A percentile compares a stretch with the other conserved stretches of the same genome.
Evolutionary conservation across 2,113 vertebrate genomes (phyloP).

Genomic region (Hypanus sabinus): DNA sequence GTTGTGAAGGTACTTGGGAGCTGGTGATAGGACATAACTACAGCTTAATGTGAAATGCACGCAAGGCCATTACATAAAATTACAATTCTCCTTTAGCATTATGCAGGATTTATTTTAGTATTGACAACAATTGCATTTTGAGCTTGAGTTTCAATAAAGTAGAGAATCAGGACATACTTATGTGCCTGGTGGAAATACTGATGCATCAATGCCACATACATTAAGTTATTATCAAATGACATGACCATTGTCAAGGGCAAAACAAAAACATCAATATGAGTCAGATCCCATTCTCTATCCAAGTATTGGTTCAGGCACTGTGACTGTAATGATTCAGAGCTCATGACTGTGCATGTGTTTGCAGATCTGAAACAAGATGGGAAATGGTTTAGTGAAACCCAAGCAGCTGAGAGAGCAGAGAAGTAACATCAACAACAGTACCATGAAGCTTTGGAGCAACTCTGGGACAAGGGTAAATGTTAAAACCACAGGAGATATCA

Average conservation of each 20-base stretch:
- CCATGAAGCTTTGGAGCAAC: slow-evolving; percentile 43
- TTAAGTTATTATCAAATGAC: neutral
- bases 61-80: neutral
- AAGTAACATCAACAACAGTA: slow-evolving; percentile 47
- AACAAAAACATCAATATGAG: slow-evolving; percentile 22
- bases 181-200: neutral
- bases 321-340: neutral
- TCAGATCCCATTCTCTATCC: slow-evolving; percentile 37
- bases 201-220: neutral
- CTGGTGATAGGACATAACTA: neutral
- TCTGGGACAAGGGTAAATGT: slow-evolving; percentile 39
- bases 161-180: neutral
- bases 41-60: neutral
- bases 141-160: too few relatives aligned
- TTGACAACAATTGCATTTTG: neutral
- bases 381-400: slow-evolving; percentile 76
- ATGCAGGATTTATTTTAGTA: neutral
- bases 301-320: slow-evolving; percentile 36
- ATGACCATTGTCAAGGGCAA: slow-evolving; percentile 15
- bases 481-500: slow-evolving; percentile 49
- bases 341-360: slow-evolving; percentile 38
- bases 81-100: neutral
- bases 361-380: slow-evolving; percentile 62
- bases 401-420: slow-evolving; percentile 66
- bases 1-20: neutral